These are phyloP conservation scores for Rhagium mordax DNA, from an alignment of 2,888 invertebrate species.

Conservation along the genomic window DNA sequence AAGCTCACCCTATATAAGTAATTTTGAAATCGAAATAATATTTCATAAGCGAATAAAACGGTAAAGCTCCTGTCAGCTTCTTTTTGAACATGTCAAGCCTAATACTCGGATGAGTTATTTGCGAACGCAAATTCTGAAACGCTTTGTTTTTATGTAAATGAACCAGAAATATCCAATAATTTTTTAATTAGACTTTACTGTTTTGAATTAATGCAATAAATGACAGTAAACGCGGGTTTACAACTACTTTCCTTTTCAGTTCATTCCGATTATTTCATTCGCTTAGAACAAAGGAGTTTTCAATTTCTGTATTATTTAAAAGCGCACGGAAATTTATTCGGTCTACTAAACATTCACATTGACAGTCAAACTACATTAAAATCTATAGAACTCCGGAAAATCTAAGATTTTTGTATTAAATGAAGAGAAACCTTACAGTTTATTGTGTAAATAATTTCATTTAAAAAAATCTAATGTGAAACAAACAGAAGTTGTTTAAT, in stretches of 20 bases:
- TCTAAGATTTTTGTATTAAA: too few relatives aligned
- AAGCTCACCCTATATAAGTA: not conserved
- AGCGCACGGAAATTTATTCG: not conserved
- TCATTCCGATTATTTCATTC: not conserved
- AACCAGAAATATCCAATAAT: not conserved
- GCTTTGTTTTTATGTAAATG: not conserved
- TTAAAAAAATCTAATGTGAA: too few relatives aligned
- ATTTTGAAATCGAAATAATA: not conserved
- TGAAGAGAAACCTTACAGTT: too few relatives aligned
- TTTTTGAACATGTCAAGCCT: not conserved
- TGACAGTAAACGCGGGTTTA: not conserved
- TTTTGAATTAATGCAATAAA: not conserved
- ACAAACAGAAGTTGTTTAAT: too few relatives aligned
- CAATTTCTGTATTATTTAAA: constrained; percentile 5
- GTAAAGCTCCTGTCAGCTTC: not conserved
- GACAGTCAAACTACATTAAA: constrained; percentile 20
- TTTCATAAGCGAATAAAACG: not conserved
- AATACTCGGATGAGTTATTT: not conserved
- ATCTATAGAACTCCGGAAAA: not conserved
- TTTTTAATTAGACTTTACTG: not conserved
- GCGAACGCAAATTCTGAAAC: not conserved
- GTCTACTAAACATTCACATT: constrained; percentile 15
- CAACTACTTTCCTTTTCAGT: not conserved
- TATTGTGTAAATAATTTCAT: too few relatives aligned
- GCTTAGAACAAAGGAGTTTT: not conserved